These are phyloP conservation scores for Pseudochromis fuscus DNA, from an alignment of 2,797 vertebrate genomes.

Conservation along the genomic window DNA sequence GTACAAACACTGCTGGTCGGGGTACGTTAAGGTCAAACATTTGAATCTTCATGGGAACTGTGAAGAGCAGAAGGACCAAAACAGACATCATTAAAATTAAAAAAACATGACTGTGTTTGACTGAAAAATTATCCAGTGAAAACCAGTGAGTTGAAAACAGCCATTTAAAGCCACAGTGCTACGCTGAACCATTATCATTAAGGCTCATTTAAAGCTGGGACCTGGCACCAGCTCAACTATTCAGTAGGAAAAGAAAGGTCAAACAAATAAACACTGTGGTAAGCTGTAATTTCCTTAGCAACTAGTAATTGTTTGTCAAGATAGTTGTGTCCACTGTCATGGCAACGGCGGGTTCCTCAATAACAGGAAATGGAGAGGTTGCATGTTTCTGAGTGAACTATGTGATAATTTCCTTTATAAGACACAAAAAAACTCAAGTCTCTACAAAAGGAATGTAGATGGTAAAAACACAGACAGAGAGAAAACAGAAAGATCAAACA, in stretches of 20 bases:
- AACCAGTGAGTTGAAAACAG: constrained; percentile 38
- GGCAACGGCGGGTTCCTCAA: constrained; percentile 76
- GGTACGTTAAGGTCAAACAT: constrained; percentile 27
- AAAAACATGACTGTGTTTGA: constrained; percentile 21
- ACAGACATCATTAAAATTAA: constrained; percentile 23
- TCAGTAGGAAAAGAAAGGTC: constrained; percentile 45
- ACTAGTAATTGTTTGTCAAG: constrained; percentile 77
- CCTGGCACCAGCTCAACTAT: constrained; percentile 64
- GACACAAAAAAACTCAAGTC: constrained; percentile 12
- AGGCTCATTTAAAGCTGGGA: constrained; percentile 39
- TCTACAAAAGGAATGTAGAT: not conserved
- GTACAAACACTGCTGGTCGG: constrained; percentile 1
- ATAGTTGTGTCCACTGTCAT: constrained; percentile 71
- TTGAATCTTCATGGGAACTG: constrained; percentile 52
- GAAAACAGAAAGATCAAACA: not conserved
- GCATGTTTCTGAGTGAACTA: constrained; percentile 33
- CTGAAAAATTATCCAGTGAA: constrained; percentile 13
- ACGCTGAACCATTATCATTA: constrained; percentile 59
- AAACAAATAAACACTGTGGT: constrained; percentile 70
- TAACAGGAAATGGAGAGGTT: constrained; percentile 80
- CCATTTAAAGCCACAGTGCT: constrained; percentile 25
- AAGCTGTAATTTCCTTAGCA: constrained; percentile 76
- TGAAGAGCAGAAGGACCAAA: constrained; percentile 26
- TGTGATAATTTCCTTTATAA: constrained; percentile 70
- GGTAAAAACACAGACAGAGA: not conserved